Conservation (phyloP, 2,113 vertebrate genomes). For the Cyprinodon brontotheroides region DNA sequence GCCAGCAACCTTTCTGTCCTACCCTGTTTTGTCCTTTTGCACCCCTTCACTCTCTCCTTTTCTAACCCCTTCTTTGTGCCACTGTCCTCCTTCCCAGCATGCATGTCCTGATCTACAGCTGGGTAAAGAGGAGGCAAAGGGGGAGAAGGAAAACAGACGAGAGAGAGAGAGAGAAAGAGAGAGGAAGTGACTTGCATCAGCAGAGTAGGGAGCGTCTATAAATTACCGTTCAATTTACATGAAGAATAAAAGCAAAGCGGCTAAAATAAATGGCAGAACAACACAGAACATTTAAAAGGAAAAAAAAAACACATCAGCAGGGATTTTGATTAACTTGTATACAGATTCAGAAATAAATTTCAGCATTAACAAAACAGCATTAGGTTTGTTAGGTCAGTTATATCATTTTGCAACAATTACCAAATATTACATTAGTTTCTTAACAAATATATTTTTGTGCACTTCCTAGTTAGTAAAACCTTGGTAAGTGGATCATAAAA, state of each 20-base stretch:
- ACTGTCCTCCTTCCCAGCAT: conserved; percentile 58
- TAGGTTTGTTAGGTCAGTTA: background rate
- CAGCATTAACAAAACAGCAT: no score
- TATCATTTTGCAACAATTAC: background rate
- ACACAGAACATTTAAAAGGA: background rate
- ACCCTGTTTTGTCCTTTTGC: conserved; percentile 47
- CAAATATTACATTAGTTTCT: background rate
- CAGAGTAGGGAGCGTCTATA: conserved; percentile 76
- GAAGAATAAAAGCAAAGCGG: conserved; percentile 32
- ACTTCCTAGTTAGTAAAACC: background rate
- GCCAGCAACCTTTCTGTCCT: conserved; percentile 53
- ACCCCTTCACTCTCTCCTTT: conserved; percentile 20
- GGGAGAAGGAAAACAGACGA: conserved; percentile 42
- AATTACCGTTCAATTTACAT: conserved; percentile 67
- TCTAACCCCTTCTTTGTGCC: conserved; percentile 43
- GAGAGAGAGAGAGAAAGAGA: conserved; percentile 28
- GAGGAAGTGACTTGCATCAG: conserved; percentile 73
- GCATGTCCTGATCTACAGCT: conserved; percentile 63
- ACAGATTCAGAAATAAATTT: background rate
- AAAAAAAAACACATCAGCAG: background rate
- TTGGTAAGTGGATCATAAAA: background rate
- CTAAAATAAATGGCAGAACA: conserved; percentile 1
- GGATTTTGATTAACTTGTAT: background rate
- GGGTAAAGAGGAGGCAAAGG: conserved; percentile 41
- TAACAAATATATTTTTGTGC: background rate